Conservation (phyloP, 2,113 vertebrate species). For the Dinomys branickii region DNA sequence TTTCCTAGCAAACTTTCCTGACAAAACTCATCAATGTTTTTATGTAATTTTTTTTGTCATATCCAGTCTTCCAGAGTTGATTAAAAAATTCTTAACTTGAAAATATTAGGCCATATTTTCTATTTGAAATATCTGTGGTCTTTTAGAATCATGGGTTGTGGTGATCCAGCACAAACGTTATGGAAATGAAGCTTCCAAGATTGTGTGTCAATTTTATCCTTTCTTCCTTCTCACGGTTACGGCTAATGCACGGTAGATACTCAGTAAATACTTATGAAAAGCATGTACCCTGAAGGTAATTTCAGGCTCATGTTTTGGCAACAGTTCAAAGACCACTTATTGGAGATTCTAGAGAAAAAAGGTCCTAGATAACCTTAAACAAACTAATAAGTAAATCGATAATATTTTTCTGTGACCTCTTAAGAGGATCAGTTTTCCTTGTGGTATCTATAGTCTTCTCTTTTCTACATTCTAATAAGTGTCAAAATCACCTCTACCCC, state of each 20-base stretch:
- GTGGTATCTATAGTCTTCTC: neutral
- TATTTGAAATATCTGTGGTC: neutral
- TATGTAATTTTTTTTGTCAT: neutral
- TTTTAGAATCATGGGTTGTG: neutral
- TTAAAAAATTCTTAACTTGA: neutral
- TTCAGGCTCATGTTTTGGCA: neutral
- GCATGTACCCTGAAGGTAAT: neutral
- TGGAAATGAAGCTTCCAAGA: neutral
- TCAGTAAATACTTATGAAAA: neutral
- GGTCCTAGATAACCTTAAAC: neutral
- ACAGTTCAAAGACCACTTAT: neutral
- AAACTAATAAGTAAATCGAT: neutral
- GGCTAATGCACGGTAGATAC: neutral
- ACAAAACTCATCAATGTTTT: neutral
- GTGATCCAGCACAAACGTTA: neutral
- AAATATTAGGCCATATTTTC: neutral
- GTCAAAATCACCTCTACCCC: neutral
- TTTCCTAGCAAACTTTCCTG: neutral
- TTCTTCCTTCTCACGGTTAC: neutral
- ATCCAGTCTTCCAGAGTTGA: neutral
- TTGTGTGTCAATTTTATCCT: neutral
- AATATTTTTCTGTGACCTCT: neutral
- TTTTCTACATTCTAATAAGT: neutral
- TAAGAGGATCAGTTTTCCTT: neutral
- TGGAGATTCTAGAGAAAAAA: neutral